Conservation (phyloP, 2,797 vertebrate species). For the Macropus fuliginosus region DNA sequence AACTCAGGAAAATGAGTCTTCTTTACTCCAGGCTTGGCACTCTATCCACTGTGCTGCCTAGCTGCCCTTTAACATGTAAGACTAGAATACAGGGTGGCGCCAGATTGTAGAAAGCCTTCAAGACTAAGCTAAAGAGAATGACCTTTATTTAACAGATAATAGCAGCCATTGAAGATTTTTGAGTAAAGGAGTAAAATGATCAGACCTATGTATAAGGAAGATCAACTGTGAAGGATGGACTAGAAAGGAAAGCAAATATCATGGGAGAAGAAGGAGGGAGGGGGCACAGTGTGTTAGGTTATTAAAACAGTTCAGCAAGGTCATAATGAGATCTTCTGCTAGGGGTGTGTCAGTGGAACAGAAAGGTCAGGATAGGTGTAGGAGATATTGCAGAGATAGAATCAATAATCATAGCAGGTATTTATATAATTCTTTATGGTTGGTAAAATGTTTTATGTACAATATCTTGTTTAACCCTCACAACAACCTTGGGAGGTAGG, state of each 20-base stretch:
- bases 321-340: neutral
- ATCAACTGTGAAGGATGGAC: neutral
- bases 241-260: neutral
- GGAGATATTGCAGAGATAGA: neutral
- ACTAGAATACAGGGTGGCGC: neutral
- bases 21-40: neutral
- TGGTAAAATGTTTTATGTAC: neutral
- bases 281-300: neutral
- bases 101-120: too few species aligned
- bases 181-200: neutral
- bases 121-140: neutral
- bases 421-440: neutral
- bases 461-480: neutral
- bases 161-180: neutral
- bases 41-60: neutral
- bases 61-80: neutral
- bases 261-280: neutral
- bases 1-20: neutral
- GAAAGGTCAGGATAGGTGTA: neutral
- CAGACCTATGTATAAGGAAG: neutral
- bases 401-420: neutral
- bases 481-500: neutral
- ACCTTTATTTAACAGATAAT: neutral
- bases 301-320: neutral
- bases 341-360: neutral